phyloP scores from a whole-genome alignment of 2,797 vertebrate genomes.

The Pyrocephalus nanus region DNA sequence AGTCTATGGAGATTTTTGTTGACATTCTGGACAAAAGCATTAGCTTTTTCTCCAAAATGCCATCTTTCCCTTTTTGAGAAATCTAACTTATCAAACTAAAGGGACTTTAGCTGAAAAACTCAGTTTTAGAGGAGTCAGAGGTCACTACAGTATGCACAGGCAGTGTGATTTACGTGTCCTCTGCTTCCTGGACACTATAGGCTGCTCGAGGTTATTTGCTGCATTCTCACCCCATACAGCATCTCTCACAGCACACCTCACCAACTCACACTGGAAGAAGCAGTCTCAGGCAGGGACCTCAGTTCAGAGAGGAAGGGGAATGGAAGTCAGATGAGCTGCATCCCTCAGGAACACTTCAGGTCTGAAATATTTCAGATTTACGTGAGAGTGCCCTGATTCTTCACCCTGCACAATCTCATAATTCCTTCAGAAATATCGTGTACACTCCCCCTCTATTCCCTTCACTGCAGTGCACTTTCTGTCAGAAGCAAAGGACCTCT shows the following conservation, averaged over 20 bases:
- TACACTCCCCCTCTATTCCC: background rate
- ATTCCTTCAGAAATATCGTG: background rate
- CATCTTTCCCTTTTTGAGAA: background rate
- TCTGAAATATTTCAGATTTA: conserved; percentile 5
- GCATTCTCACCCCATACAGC: background rate
- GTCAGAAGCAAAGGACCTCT: background rate
- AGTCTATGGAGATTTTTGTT: background rate
- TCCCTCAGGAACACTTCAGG: background rate
- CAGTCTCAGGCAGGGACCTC: background rate
- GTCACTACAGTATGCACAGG: background rate
- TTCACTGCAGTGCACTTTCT: background rate
- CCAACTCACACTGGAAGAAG: background rate
- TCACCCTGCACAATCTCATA: background rate
- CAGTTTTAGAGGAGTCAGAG: background rate
- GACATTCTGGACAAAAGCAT: background rate
- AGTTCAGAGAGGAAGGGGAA: background rate
- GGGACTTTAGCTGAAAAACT: background rate
- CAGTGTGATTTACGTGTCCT: accelerated
- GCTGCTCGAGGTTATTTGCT: background rate
- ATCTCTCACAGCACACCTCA: background rate
- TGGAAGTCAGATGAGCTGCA: background rate
- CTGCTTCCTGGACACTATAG: background rate
- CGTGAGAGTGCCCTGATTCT: background rate
- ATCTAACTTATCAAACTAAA: background rate
- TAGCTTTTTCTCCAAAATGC: background rate